Conservation (phyloP, 2,797 vertebrate species). For the Chaetodon trifasciatus region DNA sequence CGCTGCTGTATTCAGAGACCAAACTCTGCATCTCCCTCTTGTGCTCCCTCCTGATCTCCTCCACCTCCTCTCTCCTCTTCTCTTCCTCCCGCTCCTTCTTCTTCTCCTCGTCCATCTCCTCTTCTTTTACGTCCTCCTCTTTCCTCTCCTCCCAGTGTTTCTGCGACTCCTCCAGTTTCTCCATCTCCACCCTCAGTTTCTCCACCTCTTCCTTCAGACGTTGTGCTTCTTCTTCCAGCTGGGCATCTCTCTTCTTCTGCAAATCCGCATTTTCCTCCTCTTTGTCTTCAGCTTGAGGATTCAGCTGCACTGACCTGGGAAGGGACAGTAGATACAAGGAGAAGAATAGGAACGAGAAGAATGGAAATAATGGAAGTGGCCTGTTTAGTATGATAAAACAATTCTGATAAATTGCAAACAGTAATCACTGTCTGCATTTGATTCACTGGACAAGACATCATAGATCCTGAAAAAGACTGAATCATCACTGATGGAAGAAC, state of each 20-base stretch:
- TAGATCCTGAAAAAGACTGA: background rate
- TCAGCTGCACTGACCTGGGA: conserved; percentile 76
- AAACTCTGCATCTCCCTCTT: conserved; percentile 88
- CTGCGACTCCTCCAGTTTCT: conserved; percentile 87
- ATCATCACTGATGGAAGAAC: background rate
- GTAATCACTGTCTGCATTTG: background rate
- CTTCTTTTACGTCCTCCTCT: conserved; percentile 78
- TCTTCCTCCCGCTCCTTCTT: conserved; percentile 74
- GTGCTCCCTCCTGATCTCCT: conserved; percentile 87
- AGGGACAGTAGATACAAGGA: background rate
- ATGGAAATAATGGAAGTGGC: background rate
- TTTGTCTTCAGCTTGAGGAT: conserved; percentile 75
- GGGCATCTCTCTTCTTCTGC: conserved; percentile 82
- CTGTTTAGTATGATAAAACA: background rate
- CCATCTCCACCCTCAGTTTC: conserved; percentile 87
- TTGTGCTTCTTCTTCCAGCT: conserved; percentile 86
- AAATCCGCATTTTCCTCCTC: conserved; percentile 79
- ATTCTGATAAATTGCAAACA: background rate
- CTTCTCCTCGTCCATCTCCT: conserved; percentile 82
- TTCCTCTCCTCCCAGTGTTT: conserved; percentile 85
- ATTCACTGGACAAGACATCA: background rate
- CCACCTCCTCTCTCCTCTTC: conserved; percentile 84
- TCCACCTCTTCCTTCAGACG: conserved; percentile 87
- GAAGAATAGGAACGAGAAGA: too few relatives aligned
- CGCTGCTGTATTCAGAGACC: conserved; percentile 90